A percentile compares a stretch with the other conserved stretches of the same genome.
These are phyloP conservation scores for Dasypus novemcinctus DNA, from an alignment of 2,113 vertebrate genomes.

Conservation along the genomic window DNA sequence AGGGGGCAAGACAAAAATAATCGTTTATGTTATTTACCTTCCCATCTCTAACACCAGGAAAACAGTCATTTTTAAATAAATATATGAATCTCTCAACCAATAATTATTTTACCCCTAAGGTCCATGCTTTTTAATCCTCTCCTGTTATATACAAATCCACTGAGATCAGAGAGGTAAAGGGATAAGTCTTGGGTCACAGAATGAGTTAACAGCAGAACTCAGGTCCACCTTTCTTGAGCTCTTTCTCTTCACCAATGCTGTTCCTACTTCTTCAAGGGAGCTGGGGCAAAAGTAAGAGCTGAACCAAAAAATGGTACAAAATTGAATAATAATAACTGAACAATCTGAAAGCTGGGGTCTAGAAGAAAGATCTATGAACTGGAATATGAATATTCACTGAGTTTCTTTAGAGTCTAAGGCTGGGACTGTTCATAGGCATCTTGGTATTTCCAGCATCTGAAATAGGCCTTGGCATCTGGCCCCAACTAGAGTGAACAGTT, in stretches of 20 bases:
- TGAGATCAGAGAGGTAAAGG: neutral
- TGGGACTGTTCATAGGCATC: neutral
- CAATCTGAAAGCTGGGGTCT: neutral
- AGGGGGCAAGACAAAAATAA: neutral
- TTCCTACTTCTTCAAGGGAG: neutral
- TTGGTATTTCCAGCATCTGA: neutral
- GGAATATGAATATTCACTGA: neutral
- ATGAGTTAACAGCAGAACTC: neutral
- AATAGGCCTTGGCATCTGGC: neutral
- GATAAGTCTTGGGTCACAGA: neutral
- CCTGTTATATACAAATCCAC: neutral
- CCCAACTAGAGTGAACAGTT: neutral
- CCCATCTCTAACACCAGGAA: neutral
- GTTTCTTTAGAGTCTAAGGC: constrained; percentile 4
- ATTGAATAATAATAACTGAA: neutral
- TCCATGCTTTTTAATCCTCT: neutral
- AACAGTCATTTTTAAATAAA: neutral
- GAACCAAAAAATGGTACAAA: neutral
- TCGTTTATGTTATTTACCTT: neutral
- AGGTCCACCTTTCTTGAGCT: neutral
- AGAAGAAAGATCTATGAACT: neutral
- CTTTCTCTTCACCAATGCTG: neutral
- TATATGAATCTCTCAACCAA: neutral
- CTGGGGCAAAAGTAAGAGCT: neutral
- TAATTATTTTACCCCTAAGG: neutral